phyloP scores from a whole-genome alignment of 2,797 vertebrate genomes.

The Siniperca undulata region DNA sequence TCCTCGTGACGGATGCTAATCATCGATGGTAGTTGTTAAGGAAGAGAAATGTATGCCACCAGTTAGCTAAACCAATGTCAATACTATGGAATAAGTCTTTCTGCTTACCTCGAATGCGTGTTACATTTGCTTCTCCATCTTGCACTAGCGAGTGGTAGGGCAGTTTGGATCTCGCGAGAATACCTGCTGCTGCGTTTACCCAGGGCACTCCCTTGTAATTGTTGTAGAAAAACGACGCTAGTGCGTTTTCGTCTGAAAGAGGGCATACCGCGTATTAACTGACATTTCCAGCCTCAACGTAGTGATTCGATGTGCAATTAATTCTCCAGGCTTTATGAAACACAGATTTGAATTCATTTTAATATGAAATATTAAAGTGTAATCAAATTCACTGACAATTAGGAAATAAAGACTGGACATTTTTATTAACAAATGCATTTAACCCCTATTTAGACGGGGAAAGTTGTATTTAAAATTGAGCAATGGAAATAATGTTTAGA shows the following conservation, averaged over 20 bases:
- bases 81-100: constrained; percentile 56
- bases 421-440: constrained; percentile 62
- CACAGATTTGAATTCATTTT: constrained; percentile 79
- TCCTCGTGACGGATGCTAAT: neutral
- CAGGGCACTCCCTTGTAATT: constrained; percentile 73
- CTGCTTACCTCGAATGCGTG: constrained; percentile 86
- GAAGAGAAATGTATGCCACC: neutral
- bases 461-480: constrained; percentile 38
- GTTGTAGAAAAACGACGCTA: constrained; percentile 40
- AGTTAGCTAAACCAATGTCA: constrained; percentile 10
- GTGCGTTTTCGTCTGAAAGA: constrained; percentile 5
- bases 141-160: constrained; percentile 85
- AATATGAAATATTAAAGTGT: constrained; percentile 73
- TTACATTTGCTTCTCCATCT: constrained; percentile 89
- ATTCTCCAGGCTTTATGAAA: constrained; percentile 68
- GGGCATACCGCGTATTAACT: neutral
- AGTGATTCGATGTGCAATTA: constrained; percentile 52
- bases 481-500: constrained; percentile 28
- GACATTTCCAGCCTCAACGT: constrained; percentile 13
- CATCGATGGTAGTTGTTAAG: neutral
- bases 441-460: constrained; percentile 22
- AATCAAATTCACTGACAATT: constrained; percentile 65
- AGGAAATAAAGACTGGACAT: constrained; percentile 54
- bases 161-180: constrained; percentile 83
- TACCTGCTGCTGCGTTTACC: constrained; percentile 64